Percentiles rank a stretch among this genome's conserved stretches.
Conservation (phyloP, 2,888 invertebrate genomes). For the Acrobasis repandana region DNA sequence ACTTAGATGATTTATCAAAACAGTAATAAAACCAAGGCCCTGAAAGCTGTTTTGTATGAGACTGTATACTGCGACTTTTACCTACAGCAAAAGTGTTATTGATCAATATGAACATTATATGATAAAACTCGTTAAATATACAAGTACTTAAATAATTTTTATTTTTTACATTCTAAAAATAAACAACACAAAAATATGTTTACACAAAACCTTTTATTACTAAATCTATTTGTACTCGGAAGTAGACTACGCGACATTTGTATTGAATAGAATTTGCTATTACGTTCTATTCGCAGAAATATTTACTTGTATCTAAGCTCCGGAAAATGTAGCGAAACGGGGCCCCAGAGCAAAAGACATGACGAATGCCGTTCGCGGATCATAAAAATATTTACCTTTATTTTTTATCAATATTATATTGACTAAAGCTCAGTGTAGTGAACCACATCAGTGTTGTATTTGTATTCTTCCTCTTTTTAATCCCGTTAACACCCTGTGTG, state of each 20-base stretch:
- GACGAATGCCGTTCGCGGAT: slow-evolving; percentile 6
- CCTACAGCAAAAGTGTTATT: too few species aligned
- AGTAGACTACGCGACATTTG: slow-evolving; percentile 2
- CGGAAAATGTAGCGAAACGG: slow-evolving; percentile 11
- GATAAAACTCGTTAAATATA: too few species aligned
- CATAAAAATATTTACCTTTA: background rate
- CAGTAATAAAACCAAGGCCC: too few species aligned
- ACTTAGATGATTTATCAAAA: too few species aligned
- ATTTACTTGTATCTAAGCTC: slow-evolving; percentile 8
- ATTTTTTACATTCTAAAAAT: too few species aligned
- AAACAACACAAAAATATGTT: background rate
- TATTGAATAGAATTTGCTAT: slow-evolving; percentile 12
- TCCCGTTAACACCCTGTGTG: too few species aligned
- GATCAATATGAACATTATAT: too few species aligned
- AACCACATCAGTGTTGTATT: too few species aligned
- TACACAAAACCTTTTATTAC: background rate
- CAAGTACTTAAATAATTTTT: too few species aligned
- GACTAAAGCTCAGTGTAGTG: background rate
- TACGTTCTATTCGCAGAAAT: slow-evolving; percentile 10
- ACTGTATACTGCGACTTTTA: too few species aligned
- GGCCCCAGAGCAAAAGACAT: slow-evolving; percentile 8
- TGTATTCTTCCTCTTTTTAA: too few species aligned
- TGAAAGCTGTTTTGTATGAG: too few species aligned
- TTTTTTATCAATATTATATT: background rate
- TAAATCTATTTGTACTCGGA: slow-evolving; percentile 12